Conservation (phyloP, 2,888 invertebrate species). For the Hypselothyrea guttata region DNA sequence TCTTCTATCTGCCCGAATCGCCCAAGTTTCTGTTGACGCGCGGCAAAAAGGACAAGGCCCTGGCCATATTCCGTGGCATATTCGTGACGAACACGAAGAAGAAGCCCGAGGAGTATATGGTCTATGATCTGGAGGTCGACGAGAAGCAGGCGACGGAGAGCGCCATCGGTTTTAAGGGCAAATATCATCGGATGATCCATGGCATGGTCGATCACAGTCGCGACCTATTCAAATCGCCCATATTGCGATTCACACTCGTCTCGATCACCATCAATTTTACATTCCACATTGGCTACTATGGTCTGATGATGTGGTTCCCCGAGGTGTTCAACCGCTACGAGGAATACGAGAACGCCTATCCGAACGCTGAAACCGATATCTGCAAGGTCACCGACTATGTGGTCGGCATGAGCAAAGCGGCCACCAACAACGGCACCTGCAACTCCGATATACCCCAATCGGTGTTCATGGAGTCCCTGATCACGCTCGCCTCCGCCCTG, state of each 20-base stretch:
- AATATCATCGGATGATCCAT: slow-evolving; percentile 88
- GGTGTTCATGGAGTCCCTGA: slow-evolving; percentile 93
- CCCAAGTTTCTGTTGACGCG: slow-evolving; percentile 93
- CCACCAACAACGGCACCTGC: slow-evolving; percentile 85
- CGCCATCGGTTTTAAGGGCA: slow-evolving; percentile 85
- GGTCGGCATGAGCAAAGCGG: slow-evolving; percentile 85
- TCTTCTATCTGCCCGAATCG: slow-evolving; percentile 93
- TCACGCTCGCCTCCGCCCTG: slow-evolving; percentile 92
- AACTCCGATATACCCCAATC: slow-evolving; percentile 88
- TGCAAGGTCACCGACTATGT: slow-evolving; percentile 91
- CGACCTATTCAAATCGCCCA: slow-evolving; percentile 90
- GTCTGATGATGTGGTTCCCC: slow-evolving; percentile 98
- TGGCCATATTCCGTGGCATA: slow-evolving; percentile 91
- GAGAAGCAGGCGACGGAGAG: slow-evolving; percentile 82
- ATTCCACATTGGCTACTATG: slow-evolving; percentile 97
- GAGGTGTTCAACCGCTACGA: slow-evolving; percentile 96
- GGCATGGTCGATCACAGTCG: slow-evolving; percentile 92
- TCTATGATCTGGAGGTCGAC: slow-evolving; percentile 87
- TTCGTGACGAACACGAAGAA: slow-evolving; percentile 90
- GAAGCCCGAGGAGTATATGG: slow-evolving; percentile 89
- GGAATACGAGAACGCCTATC: slow-evolving; percentile 88
- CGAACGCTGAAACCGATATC: slow-evolving; percentile 86
- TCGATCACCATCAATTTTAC: slow-evolving; percentile 95
- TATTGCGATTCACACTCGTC: slow-evolving; percentile 91
- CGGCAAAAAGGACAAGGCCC: slow-evolving; percentile 90